phyloP scores from a whole-genome alignment of 1,140 invertebrate genomes.

The Drosophila aff. region DNA sequence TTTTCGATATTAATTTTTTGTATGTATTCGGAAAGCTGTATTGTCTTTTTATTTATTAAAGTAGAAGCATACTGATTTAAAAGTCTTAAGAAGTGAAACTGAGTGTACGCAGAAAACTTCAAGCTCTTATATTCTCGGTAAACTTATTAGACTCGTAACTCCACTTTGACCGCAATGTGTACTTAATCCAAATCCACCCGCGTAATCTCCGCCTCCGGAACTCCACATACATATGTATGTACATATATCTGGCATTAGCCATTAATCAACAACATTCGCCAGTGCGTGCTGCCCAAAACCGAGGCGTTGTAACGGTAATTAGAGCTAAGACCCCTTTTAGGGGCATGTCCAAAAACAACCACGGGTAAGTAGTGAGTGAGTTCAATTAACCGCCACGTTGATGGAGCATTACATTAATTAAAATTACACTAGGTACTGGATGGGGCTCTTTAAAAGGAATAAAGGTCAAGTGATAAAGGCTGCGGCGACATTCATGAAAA shows the following conservation, averaged over 20 bases:
- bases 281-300: constrained; percentile 30
- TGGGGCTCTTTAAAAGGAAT: constrained; percentile 48
- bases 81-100: not conserved
- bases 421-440: constrained; percentile 52
- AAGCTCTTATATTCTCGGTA: not conserved
- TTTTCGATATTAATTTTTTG: no score
- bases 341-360: constrained; percentile 26
- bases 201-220: constrained; percentile 47
- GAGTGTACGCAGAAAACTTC: not conserved
- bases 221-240: not conserved
- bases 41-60: no score
- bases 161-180: not conserved
- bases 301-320: constrained; percentile 63
- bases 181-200: constrained; percentile 48
- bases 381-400: constrained; percentile 57
- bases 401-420: constrained; percentile 68
- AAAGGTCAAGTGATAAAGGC: constrained; percentile 54
- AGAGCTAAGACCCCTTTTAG: constrained; percentile 44
- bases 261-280: constrained; percentile 66
- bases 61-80: no score
- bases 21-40: no score
- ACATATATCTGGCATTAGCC: constrained; percentile 37
- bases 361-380: constrained; percentile 32
- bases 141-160: not conserved
- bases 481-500: constrained; percentile 46